Evolutionary conservation across 2,797 vertebrate genomes (phyloP), one percentile per base, ranked within the genome.

Genomic region (Coregonus sp.): DNA sequence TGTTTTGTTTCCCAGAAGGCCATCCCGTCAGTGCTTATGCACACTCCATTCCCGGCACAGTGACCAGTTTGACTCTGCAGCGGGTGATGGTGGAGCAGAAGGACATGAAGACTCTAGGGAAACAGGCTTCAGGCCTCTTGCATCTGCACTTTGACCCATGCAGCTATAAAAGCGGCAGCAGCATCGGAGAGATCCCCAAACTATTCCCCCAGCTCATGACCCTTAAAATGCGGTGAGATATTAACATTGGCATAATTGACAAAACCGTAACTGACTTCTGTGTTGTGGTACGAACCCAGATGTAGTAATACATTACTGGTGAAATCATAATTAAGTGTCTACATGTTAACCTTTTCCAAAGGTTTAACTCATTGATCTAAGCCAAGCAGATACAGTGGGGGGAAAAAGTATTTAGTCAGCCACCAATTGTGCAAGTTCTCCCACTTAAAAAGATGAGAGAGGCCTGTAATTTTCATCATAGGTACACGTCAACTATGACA

Each of bases 211-310:
- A 84, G n/a, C 75, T 88, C 5, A 75, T 82, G 54, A 78, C 77
- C 33, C 83, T 89, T 16, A 77, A 82, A 75, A 59, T 85, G 47
- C 79, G 85, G 84, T 89, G 54, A 76, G 81, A 70, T 6, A 6
- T 74, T 37, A 20, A 47, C 31, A 67, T 5, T 66, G 20, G 7
- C 20, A 14, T n/a, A 4, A 15, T 63, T 25, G n/a, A 25, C n/a
- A 31, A 29, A 2, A 2, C 14, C 25, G 11, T 66, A 65, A 11
- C 65, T 16, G 29, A 67, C 9, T 29, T 59, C 16, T 59, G 7
- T 29, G n/a, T 47, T 12, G 40, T 47, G 40, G 40, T 25, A 63
- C 9, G 7, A 29, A 63, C 20, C 20, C n/a, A 63, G 20, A 29
- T 9, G 59, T 63, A 63, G 20, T 11, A 29, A 12, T 25, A 63